A percentile compares a stretch with the other conserved stretches of the same genome.
Conservation (phyloP, 2,113 vertebrate genomes). For the Struthio camelus region DNA sequence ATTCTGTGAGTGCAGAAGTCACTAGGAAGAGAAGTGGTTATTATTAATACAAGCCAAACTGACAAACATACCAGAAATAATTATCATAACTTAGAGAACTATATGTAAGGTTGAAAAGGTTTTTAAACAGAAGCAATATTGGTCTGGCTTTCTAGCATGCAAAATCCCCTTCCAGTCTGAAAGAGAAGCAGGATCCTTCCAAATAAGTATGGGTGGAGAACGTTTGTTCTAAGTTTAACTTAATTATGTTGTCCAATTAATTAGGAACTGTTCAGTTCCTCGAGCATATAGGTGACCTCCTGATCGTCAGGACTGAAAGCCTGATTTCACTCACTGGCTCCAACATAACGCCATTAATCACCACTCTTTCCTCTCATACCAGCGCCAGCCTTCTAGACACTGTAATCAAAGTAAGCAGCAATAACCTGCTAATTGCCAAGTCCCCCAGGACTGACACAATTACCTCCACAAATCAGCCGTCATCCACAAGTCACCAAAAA, state of each 20-base stretch:
- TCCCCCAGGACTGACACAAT: background rate
- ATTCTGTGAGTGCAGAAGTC: background rate
- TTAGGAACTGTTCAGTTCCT: background rate
- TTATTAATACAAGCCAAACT: background rate
- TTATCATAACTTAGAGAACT: background rate
- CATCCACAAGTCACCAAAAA: background rate
- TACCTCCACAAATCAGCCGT: background rate
- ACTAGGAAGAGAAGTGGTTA: accelerated
- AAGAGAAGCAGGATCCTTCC: background rate
- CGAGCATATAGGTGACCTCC: background rate
- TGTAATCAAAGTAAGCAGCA: background rate
- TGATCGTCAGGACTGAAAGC: accelerated
- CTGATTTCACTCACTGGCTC: background rate
- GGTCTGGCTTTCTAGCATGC: background rate
- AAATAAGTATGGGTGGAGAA: background rate
- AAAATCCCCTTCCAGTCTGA: background rate
- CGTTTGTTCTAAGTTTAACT: background rate
- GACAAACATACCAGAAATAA: background rate
- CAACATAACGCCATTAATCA: background rate
- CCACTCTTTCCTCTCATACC: background rate
- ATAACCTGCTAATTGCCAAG: background rate
- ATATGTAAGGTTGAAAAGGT: background rate
- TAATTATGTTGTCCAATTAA: background rate
- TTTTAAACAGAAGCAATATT: background rate
- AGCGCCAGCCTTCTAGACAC: background rate